Evolutionary conservation across 1,140 invertebrate species (phyloP).

Genomic region (Melanaphis sacchari): DNA sequence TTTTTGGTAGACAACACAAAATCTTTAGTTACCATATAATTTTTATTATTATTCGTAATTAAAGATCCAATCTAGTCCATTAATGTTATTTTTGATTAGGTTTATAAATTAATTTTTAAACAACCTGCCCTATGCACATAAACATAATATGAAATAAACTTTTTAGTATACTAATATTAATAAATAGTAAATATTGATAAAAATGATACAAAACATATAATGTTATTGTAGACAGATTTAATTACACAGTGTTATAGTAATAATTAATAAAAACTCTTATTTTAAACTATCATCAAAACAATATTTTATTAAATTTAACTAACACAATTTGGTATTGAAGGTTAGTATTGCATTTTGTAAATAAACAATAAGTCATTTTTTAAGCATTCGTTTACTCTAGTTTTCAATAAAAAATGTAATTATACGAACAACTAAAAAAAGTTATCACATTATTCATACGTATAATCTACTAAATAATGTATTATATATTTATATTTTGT

Average conservation of each 20-base stretch:
- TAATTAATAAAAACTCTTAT: not conserved
- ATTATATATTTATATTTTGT: no score
- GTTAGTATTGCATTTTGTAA: not conserved
- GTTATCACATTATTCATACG: no score
- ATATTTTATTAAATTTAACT: not conserved
- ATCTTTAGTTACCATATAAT: not conserved
- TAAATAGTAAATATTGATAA: not conserved
- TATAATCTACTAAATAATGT: not conserved
- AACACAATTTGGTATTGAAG: not conserved
- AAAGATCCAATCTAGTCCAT: not conserved
- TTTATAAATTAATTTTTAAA: not conserved
- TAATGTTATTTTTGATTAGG: not conserved
- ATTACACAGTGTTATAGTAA: not conserved
- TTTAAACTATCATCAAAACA: not conserved
- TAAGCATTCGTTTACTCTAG: not conserved
- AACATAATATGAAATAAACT: not conserved
- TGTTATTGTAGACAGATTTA: not conserved
- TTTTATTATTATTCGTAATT: not conserved
- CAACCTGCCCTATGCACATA: not conserved
- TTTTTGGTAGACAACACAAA: no score
- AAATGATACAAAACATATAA: not conserved
- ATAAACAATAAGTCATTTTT: not conserved
- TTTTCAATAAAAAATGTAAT: not conserved
- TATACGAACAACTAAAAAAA: not conserved
- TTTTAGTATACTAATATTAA: not conserved